Evolutionary conservation across 2,888 invertebrate genomes (phyloP), one percentile per base, ranked within the genome.

Genomic region (Sphaerophoria taeniata): DNA sequence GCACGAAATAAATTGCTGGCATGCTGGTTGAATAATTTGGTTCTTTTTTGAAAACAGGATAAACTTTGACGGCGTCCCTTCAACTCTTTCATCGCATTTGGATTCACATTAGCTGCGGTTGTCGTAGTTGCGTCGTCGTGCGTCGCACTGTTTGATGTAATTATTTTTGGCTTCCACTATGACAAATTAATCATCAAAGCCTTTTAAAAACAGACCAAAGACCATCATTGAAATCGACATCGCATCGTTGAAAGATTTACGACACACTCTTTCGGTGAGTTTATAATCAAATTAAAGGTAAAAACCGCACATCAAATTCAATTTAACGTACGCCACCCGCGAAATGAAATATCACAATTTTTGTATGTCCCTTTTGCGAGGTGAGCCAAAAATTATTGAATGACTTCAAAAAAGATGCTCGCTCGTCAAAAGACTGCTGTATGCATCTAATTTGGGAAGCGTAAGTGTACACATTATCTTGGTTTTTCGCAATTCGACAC

Each of bases 251-350:
- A 84, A 9, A 72, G 84, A 84, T 84, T 72, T 76, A 84, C 80
- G 60, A 80, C 55, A 69, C 75, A 67, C 71, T 61, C 9, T 43
- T 3, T 45, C 39, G 72, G 67, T 75, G 45, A 75, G 47, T 69
- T 47, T 71, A 69, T 82, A 76, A 71, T 72, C 81, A 72, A 80
- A 76, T 80, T 76, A 84, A 80, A 84, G 84, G 84, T 84, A 67
- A 61, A 76, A 72, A 55, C 75, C 67, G 43, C 43, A 47, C 67
- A 65, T 51, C 84, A 34, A 84, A 79, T 84, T 61, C 67, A 75
- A 84, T 80, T 84, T 69, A 71, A 55, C 69, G 55, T 63, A 80
- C 79, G 69, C 80, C 79, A 80, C 80, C 84, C 84, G 83, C 70
- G 78, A 78, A 78, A 78, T 78, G 70, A 73, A 60, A 78, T 78